Evolutionary conservation across 2,888 invertebrate genomes (phyloP), one percentile per base, ranked within the genome.

Genomic region (Sericinus montela): DNA sequence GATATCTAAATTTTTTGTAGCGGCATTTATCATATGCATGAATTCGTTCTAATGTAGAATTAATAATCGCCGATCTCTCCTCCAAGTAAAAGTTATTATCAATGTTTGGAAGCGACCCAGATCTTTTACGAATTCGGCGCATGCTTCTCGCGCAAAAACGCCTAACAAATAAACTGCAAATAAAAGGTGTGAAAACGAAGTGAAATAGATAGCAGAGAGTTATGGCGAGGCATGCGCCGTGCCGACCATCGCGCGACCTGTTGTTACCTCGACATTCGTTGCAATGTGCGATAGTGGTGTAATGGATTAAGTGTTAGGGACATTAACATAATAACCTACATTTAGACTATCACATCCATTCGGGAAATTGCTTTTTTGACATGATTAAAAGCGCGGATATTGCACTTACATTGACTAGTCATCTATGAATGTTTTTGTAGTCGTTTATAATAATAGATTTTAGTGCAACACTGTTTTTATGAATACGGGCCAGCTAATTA

Each of bases 311-410:
- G 72, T 75, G 71, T 63, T 59, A 56, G 54, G 65, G 62, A 67
- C 77, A 80, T 81, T 82, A 82, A 73, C 80, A 82, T 76, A 67
- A 75, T 81, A 77, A 84, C 81, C 82, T 67, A 80, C 71, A 80
- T 81, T 52, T 62, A 55, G 59, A 66, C 58, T 66, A 73, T 72
- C 72, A 74, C 71, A 48, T 52, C 65, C 65, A 66, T 66, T 69
- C 62, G 63, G 69, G 63, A 75, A 75, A 75, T 73, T 64, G 60
- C 65, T 69, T 62, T 60, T 59, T 63, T 57, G 62, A 59, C 64
- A 64, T 58, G 62, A 60, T 57, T 62, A 56, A 62, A 68, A 63
- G 3, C 19, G 59, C 54, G 58, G 63, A 72, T 67, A 70, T 63
- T 59, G 56, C 57, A 58, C 47, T 59, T 59, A 56, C 57, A 36